Percentiles rank a stretch among this genome's conserved stretches.
Evolutionary conservation across 2,888 invertebrate genomes (phyloP).

Genomic region (Drosophila borborema): DNA sequence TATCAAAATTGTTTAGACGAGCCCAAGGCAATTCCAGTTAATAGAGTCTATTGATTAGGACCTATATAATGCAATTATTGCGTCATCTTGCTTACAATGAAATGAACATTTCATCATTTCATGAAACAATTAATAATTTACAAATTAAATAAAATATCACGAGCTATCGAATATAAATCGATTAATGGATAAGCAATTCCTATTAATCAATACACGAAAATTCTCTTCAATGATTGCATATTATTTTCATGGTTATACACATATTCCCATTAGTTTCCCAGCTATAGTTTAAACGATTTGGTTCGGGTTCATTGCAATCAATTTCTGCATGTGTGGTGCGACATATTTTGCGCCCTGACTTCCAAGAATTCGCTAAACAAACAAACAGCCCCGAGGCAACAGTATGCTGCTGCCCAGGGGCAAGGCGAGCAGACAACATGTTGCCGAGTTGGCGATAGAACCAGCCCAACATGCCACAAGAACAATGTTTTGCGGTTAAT

Average conservation of each 20-base stretch:
- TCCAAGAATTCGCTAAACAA: constrained; percentile 53
- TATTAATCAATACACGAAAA: not conserved
- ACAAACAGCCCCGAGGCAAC: constrained; percentile 39
- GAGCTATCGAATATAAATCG: not conserved
- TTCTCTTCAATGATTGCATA: not conserved
- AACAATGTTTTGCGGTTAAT: constrained; percentile 83
- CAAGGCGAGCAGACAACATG: constrained; percentile 33
- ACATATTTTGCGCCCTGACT: constrained; percentile 60
- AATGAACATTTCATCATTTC: too few species aligned
- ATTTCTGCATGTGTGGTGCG: constrained; percentile 41
- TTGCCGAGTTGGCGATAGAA: constrained; percentile 47
- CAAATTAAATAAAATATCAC: not conserved
- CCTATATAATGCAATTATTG: too few species aligned
- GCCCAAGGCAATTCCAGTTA: too few species aligned
- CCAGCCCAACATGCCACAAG: constrained; percentile 66
- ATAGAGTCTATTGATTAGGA: too few species aligned
- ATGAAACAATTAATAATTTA: not conserved
- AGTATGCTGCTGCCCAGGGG: not conserved
- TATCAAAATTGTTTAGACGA: too few species aligned
- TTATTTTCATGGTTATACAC: too few species aligned
- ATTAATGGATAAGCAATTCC: not conserved
- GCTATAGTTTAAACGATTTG: not conserved
- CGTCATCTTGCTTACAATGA: too few species aligned
- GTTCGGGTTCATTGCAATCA: constrained; percentile 21
- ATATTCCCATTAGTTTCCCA: not conserved